Evolutionary conservation across 1,140 invertebrate species (phyloP).

Genomic region (Drosophila seguyi): DNA sequence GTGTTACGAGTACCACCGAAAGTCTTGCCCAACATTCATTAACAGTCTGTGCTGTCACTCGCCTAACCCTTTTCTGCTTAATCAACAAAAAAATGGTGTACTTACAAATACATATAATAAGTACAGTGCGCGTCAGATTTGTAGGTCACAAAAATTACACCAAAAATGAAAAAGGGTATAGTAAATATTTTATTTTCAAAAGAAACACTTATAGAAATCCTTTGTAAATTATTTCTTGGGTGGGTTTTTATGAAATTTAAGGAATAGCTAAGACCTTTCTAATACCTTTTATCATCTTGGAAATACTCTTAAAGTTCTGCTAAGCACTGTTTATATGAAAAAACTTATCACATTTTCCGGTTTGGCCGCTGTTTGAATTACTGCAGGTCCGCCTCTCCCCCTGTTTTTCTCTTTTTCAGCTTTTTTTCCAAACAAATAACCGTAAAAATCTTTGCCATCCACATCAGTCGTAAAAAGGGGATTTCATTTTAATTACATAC

Average conservation of each 20-base stretch:
- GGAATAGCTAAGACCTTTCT: too few species aligned
- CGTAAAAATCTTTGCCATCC: constrained; percentile 74
- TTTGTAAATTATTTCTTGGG: not conserved
- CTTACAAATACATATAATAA: constrained; percentile 36
- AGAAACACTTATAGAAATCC: not conserved
- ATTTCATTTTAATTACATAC: constrained; percentile 82
- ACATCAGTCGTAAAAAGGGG: constrained; percentile 74
- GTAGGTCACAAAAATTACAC: not conserved
- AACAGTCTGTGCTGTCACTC: constrained; percentile 33
- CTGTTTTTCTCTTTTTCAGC: constrained; percentile 7
- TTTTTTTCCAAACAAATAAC: constrained; percentile 62
- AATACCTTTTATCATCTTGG: constrained; percentile 14
- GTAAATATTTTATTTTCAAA: not conserved
- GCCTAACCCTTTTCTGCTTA: constrained; percentile 49
- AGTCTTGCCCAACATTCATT: constrained; percentile 48
- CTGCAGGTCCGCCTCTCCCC: constrained; percentile 48
- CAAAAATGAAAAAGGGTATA: not conserved
- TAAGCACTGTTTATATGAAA: constrained; percentile 42
- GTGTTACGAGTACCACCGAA: constrained; percentile 16
- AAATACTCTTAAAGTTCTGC: constrained; percentile 2
- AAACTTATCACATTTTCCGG: constrained; percentile 65
- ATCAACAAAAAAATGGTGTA: constrained; percentile 50
- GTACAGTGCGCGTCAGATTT: constrained; percentile 1
- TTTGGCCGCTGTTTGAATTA: constrained; percentile 66
- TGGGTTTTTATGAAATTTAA: too few species aligned